Evolutionary conservation across 2,797 vertebrate genomes (phyloP).

Genomic region (Alosa sapidissima): DNA sequence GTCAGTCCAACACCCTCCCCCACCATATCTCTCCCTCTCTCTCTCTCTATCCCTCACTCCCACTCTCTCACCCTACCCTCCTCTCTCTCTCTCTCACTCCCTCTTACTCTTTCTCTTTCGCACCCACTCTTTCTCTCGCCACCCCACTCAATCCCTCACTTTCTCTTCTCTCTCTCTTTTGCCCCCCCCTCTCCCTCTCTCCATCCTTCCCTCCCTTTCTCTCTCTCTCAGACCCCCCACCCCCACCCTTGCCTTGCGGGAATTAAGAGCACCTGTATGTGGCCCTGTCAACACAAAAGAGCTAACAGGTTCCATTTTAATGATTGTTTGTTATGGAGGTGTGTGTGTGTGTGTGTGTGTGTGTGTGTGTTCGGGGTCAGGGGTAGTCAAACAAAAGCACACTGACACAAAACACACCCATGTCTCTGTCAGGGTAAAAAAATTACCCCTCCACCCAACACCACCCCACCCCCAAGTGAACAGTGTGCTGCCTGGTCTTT

Average conservation of each 20-base stretch:
- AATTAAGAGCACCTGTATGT: slow-evolving; percentile 77
- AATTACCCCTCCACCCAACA: not conserved
- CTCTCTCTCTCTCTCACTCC: not conserved
- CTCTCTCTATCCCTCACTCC: not conserved
- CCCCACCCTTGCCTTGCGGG: slow-evolving; percentile 58
- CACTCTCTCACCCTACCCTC: not conserved
- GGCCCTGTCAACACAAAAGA: slow-evolving; percentile 65
- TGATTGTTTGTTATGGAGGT: slow-evolving; percentile 56
- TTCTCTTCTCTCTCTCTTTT: slow-evolving; percentile 38
- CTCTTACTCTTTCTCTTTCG: slow-evolving; percentile 42
- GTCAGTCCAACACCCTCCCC: slow-evolving; percentile 47
- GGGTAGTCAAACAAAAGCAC: slow-evolving; percentile 15
- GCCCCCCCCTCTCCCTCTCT: not conserved
- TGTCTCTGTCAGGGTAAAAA: slow-evolving; percentile 15
- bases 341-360: slow-evolving; percentile 35
- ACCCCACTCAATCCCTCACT: slow-evolving; percentile 49
- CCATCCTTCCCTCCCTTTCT: not conserved
- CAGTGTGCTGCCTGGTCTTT: slow-evolving; percentile 18
- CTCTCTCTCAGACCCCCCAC: not conserved
- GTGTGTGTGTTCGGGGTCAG: not conserved
- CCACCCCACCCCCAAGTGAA: not conserved
- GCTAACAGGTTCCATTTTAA: slow-evolving; percentile 61
- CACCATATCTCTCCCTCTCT: not conserved
- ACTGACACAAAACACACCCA: slow-evolving; percentile 28
- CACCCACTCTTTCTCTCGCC: not conserved